These are phyloP conservation scores for Centroberyx gerrardi DNA, from an alignment of 2,797 vertebrate species.

Conservation along the genomic window DNA sequence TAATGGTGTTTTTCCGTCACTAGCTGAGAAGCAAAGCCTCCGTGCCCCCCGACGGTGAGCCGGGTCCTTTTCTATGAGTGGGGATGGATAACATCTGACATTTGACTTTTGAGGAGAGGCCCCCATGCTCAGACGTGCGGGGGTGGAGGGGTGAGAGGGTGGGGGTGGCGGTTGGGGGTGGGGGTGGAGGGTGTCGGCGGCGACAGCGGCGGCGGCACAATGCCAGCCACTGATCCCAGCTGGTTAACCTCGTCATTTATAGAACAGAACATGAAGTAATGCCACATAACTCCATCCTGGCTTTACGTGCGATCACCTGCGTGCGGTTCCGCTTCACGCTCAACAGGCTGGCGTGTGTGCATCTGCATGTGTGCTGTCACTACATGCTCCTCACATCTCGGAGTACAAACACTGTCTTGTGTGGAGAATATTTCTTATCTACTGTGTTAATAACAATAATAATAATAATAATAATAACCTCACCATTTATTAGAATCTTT, in stretches of 20 bases:
- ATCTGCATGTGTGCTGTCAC: not conserved
- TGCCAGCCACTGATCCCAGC: constrained; percentile 79
- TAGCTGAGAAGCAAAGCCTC: constrained; percentile 56
- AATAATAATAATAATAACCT: not conserved
- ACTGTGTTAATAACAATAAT: not conserved
- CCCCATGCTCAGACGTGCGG: constrained; percentile 68
- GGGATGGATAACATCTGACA: constrained; percentile 83
- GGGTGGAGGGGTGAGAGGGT: constrained; percentile 49
- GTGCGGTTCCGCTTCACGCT: constrained; percentile 32
- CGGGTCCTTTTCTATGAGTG: constrained; percentile 62
- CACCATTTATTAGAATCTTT: constrained; percentile 4
- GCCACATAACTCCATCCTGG: constrained; percentile 66
- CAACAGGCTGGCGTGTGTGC: constrained; percentile 15
- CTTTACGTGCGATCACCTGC: constrained; percentile 67
- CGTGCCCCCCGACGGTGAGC: constrained; percentile 48
- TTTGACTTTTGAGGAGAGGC: constrained; percentile 84
- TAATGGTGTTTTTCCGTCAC: constrained; percentile 74
- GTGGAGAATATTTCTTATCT: not conserved
- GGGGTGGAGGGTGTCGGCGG: constrained; percentile 43
- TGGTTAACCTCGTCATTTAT: constrained; percentile 82
- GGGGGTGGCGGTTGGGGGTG: constrained; percentile 58
- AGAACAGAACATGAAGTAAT: constrained; percentile 81
- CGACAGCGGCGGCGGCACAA: constrained; percentile 58
- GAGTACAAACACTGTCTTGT: not conserved
- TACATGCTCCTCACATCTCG: constrained; percentile 1